A percentile compares a stretch with the other conserved stretches of the same genome.
These are phyloP conservation scores for Athene cunicularia DNA, from an alignment of 2,113 vertebrate species.

Conservation along the genomic window DNA sequence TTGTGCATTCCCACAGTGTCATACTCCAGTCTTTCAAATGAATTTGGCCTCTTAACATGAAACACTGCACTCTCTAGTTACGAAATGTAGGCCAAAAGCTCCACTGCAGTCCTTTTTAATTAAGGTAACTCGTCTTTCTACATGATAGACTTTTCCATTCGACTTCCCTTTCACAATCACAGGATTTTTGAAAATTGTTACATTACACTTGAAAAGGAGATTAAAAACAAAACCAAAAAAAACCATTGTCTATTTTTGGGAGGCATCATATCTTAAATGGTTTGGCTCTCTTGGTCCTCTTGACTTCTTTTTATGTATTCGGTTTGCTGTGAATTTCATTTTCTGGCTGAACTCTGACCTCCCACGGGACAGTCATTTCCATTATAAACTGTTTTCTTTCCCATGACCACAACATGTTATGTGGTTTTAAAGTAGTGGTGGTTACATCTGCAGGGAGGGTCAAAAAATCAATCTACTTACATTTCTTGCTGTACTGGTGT, in stretches of 20 bases:
- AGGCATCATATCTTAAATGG: background rate
- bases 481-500: background rate
- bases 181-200: background rate
- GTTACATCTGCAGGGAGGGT: background rate
- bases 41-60: background rate
- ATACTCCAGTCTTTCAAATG: background rate
- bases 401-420: constrained; percentile 44
- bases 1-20: background rate
- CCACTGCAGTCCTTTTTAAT: background rate
- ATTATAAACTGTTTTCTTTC: constrained; percentile 61
- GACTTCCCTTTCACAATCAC: background rate
- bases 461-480: background rate
- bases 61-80: background rate
- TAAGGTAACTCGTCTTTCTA: background rate
- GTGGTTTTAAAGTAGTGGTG: constrained; percentile 25
- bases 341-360: constrained; percentile 50
- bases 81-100: background rate
- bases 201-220: background rate
- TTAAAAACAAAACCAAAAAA: background rate
- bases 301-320: background rate
- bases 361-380: constrained; percentile 11
- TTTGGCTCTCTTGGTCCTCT: background rate
- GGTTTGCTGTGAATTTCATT: constrained; percentile 27
- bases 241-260: background rate
- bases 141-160: background rate